Percentiles rank a stretch among this genome's conserved stretches.
Conservation (phyloP, 2,888 invertebrate genomes). For the Cistogaster globosa region DNA sequence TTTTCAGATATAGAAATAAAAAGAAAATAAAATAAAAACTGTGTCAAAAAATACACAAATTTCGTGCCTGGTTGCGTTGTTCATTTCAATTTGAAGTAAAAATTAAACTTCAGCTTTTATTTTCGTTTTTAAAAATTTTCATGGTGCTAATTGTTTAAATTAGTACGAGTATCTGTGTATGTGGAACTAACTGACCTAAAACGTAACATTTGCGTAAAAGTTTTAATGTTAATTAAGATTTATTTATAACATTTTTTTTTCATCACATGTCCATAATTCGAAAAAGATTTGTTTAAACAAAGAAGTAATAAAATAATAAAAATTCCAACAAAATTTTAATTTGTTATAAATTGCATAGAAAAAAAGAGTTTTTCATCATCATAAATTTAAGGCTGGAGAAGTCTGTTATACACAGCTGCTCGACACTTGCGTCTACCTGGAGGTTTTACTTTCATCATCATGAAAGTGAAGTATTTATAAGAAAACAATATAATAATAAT, state of each 20-base stretch:
- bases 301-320: not conserved
- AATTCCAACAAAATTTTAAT: not conserved
- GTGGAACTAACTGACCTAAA: conserved; percentile 55
- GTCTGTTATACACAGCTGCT: too few species aligned
- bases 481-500: not conserved
- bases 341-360: conserved; percentile 35
- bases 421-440: too few species aligned
- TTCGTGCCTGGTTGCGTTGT: conserved; percentile 48
- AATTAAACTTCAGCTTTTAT: conserved; percentile 11
- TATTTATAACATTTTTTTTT: conserved; percentile 17
- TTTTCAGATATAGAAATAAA: not conserved
- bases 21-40: conserved; percentile 39
- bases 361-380: too few species aligned
- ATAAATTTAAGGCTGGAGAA: too few species aligned
- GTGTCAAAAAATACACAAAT: conserved; percentile 52
- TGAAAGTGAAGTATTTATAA: conserved; percentile 12
- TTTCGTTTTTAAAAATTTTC: conserved; percentile 33
- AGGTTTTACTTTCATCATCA: conserved; percentile 38
- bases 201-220: conserved; percentile 50
- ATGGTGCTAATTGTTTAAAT: conserved; percentile 61
- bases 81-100: conserved; percentile 39
- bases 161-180: not conserved
- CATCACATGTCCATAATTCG: not conserved
- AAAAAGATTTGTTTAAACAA: too few species aligned
- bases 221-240: conserved; percentile 1